phyloP scores from a whole-genome alignment of 2,797 vertebrate species.

The Hybognathus amarus region DNA sequence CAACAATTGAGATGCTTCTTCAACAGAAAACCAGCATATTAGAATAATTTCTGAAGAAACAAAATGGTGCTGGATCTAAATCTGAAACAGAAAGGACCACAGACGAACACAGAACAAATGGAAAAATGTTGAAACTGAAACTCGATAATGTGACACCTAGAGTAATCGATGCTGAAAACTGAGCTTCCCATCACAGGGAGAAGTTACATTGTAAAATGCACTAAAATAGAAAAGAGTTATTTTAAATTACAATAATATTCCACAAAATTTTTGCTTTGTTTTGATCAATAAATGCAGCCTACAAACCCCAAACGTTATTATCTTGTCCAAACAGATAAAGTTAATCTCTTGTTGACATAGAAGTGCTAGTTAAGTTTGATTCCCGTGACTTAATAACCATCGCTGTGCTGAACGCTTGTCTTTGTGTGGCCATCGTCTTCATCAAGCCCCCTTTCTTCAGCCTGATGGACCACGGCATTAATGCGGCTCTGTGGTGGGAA shows the following conservation, averaged over 20 bases:
- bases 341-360: not conserved
- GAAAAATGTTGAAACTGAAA: not conserved
- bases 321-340: not conserved
- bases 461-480: conserved; percentile 1
- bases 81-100: too few species aligned
- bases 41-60: too few species aligned
- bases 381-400: not conserved
- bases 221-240: not conserved
- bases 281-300: not conserved
- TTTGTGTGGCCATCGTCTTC: not conserved
- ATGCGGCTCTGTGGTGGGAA: conserved; percentile 20
- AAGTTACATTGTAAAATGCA: not conserved
- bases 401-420: not conserved
- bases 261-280: not conserved
- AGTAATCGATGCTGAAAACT: not conserved
- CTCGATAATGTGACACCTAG: not conserved
- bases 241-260: not conserved
- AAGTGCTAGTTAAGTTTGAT: not conserved
- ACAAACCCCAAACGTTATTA: not conserved
- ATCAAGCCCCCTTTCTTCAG: conserved; percentile 1
- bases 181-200: not conserved
- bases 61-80: too few species aligned
- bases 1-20: too few species aligned
- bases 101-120: too few species aligned
- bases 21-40: too few species aligned